Base-by-base conservation (phyloP, 2,797 vertebrate species). In the Rhynchotus rufescens region DNA sequence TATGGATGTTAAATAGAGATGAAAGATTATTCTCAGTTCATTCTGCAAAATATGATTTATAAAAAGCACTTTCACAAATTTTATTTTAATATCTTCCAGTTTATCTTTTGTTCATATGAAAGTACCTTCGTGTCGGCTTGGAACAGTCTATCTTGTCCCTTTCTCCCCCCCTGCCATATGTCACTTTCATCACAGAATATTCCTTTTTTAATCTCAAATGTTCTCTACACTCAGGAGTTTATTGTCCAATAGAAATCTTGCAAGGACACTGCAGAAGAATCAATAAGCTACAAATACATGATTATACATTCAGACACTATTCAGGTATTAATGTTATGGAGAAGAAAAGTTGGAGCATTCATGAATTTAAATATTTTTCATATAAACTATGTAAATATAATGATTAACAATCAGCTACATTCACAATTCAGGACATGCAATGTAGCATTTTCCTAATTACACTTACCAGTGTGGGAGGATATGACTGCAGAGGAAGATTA, bases 371-470 rank as follows among this genome's bases (percentile, higher is more conserved):
- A 96, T 96, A 95, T 93, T 96, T 96, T 97, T 96, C 84, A 86
- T 94, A 94, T 92, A 95, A 98, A 78, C 88, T 94, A 87, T 95
- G 81, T 96, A 97, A 97, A 97, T 97, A 94, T 77, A 94, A 92
- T 92, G 94, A 97, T 97, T 96, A 97, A 95, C 92, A 96, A 95
- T 97, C 96, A 96, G 59, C 74, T 93, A 51, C 83, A 82, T 94
- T 98, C 90, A 90, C 94, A 94, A 65, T 96, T 97, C 91, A 94
- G 91, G 88, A 89, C 62, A 80, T 72, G 95, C 94, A 85, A 88
- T 93, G 84, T 93, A 95, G 89, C 86, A 95, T 96, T 97, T 97
- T 97, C 88, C 91, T 98, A 97, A 97, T 97, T 97, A 94, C 80
- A 71, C 67, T 94, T 93, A 92, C 91, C 75, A 80, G 64, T 88